Base-by-base conservation (phyloP, 2,797 vertebrate genomes). In the Anguilla pacifica region DNA sequence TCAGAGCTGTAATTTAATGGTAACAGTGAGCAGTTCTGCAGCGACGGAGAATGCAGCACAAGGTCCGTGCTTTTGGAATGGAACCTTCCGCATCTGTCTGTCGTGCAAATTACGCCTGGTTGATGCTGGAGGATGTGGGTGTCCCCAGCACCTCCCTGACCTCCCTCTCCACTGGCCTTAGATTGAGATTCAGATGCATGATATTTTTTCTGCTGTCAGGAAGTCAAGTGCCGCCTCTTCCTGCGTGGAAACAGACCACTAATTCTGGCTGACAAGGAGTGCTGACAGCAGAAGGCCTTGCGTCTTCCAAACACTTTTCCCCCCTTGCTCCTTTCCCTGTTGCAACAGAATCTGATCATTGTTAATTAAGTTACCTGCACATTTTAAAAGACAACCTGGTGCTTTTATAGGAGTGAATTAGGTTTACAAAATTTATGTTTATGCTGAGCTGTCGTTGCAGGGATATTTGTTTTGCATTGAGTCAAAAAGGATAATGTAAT, bases 321-420 rank as follows among this genome's bases (percentile, higher is more conserved):
- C 43, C 25, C 67, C 51, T 64, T 17, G 19, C 39, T 77, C n/a
- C 22, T 51, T 22, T 85, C 64, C 51, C 64, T 22, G 15, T 35
- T 83, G 22, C 70, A 61, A n/a, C 83, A 31, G 17, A n/a, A 46
- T 83, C 83, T 79, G 83, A 70, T 84, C 64, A 11, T 84, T 87
- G n/a, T 43, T 39, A 87, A 84, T 84, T 49, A 83, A 84, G 83
- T 87, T 87, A 74, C 81, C n/a, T 84, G 61, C 82, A 84, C 70
- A 84, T 87, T 64, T 83, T 82, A 87, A 72, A 87, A 49, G 67
- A 84, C 46, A 87, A 87, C 84, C 82, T 49, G 28, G 83, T 74
- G 25, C 43, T 51, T 84, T 87, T 87, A 84, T 84, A 51, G 35
- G 82, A 84, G 64, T 59, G 43, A 84, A 84, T 84, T 84, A 87